Evolutionary conservation across 2,797 vertebrate genomes (phyloP), one percentile per base, ranked within the genome.

Genomic region (Furcifer pardalis): DNA sequence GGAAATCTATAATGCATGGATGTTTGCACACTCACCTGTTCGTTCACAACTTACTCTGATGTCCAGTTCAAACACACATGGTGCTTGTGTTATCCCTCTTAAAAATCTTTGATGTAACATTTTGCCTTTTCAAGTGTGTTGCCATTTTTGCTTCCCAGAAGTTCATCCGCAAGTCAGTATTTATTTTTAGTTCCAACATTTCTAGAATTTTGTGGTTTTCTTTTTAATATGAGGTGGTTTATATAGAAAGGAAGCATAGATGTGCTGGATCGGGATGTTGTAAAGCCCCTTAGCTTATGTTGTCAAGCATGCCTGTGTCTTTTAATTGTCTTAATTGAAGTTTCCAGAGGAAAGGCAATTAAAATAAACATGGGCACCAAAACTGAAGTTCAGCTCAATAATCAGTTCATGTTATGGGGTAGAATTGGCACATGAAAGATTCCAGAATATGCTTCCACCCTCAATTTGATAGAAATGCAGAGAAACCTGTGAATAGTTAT

Each of bases 21-120:
- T 89, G 84, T 75, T 63, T 88, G 88, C 81, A 79, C 85, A 73
- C 52, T 76, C 69, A 86, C 32, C 0, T 86, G 83, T 77, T 83
- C 66, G 66, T 86, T 71, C 77, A 86, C 63, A 82, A 75, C 78
- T 44, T n/a, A 60, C 19, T 0, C 79, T 56, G 63, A 72, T 85
- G 86, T 87, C 89, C 83, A 52, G 0, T 0, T 66, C 74, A 37
- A 69, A 60, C 89, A 83, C 89, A 86, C 81, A 52, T 0, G 79
- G 0, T 73, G 52, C 82, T 85, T 79, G 83, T 90, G 86, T 89
- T 19, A 76, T 82, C 77, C n/a, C 77, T 71, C 32, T 76, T 52
- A 44, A 42, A 37, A 68, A 35, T 63, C 21, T 77, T 42, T 82
- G 81, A 77, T 90, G 87, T 88, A 77, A 77, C 40, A 71, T 13